Base-by-base conservation (phyloP, 2,888 invertebrate species). In the Ellobium chinense region DNA sequence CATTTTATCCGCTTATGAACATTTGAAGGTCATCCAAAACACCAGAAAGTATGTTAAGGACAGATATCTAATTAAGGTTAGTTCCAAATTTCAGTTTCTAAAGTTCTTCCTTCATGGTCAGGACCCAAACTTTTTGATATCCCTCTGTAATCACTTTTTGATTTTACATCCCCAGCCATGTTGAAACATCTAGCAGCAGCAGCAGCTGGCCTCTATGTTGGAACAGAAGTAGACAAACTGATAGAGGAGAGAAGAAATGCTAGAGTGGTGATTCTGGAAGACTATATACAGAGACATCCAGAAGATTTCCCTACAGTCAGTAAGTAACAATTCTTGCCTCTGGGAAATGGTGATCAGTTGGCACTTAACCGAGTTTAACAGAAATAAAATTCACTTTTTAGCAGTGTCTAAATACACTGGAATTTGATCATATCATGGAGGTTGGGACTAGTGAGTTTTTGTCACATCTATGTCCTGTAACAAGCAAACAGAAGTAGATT, bases 231-330 rank as follows among this genome's bases (percentile, higher is more conserved):
- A 9, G 65, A 63, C 27, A 56, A 58, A 24, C 21, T 36, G 21
- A 4, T 65, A 31, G 78, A 72, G 2, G 2, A 34, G 0, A 63
- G 29, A 36, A 34, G 65, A 36, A 78, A 56, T 56, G 18, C 4
- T 5, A 39, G 7, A 36, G 72, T 78, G 9, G 2, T 63, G 1
- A 27, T 78, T 1, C 27, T 82, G 12, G 82, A 82, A 58, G 82
- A 82, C 27, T 82, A 82, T 34, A 70, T 82, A 5, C 54, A 36
- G 1, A 60, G 9, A 24, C 82, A 82, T 46, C 82, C 82, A 24
- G 82, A 82, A 37, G 82, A 82, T 56, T 82, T 82, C 37, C 74
- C 74, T 21, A 29, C 63, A 31, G 65, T 39, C 36, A 62, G 82
- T 78, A 74, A 76, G 76, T 76, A 62, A 9, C 46, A 24, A 21